Base-by-base conservation (phyloP, 2,797 vertebrate species). In the Acridotheres tristis region DNA sequence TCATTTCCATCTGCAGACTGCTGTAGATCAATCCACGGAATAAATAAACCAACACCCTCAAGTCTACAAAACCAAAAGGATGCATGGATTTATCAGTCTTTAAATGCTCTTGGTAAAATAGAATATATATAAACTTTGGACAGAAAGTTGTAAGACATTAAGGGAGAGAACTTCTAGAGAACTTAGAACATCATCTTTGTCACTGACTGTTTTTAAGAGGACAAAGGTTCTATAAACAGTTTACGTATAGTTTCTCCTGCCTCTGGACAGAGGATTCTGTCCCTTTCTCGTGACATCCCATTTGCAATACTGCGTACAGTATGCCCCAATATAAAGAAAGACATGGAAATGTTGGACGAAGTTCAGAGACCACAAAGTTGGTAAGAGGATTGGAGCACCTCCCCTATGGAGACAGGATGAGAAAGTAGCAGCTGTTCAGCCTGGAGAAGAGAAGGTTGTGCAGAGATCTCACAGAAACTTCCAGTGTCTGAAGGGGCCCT, bases 391-490 rank as follows among this genome's bases (percentile, higher is more conserved):
- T 53, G 29, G 17, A 76, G 29, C 54, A 45, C 1, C 16, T 47
- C 11, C 23, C 19, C 18, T n/a, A 16, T 4, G 40, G 23, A 76
- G 38, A 61, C 29, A 53, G 8, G n/a, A 38, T 6, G 6, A 85
- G 40, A 45, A 53, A 61, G 38, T 13, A 29, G 34, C 1, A 18
- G 40, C 29, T 40, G n/a, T 5, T 68, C n/a, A 85, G 47, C 63
- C 40, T 61, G 63, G 20, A 65, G 34, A 72, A 82, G 29, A 73
- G 22, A 55, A 42, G 34, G 71, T 19, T 59, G 32, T 16, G 7
- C 0, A 0, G 38, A 68, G 16, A 68, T 5, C 4, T 45, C 38
- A 58, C 18, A 67, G 38, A 2, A 0, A 9, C 19, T 61, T n/a
- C 11, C n/a, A 68, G 23, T 3, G 19, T 61, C n/a, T 85, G 34